These are phyloP conservation scores for Morpho achilles DNA, from an alignment of 2,888 invertebrate genomes.

Conservation along the genomic window DNA sequence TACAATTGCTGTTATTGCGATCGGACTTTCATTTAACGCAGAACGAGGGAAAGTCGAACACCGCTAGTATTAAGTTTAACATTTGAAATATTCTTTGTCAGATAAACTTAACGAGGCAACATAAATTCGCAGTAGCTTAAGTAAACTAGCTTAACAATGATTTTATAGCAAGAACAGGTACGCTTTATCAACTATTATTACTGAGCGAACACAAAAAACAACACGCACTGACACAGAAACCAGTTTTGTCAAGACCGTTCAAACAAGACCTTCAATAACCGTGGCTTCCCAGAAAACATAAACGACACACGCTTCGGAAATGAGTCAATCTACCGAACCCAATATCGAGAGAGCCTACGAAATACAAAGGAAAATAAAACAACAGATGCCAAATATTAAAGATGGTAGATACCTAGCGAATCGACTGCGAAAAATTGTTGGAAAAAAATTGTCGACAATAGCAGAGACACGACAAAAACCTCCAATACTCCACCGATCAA, in stretches of 20 bases:
- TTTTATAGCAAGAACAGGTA: neutral
- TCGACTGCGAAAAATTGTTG: constrained; percentile 10
- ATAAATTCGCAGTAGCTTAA: too few species aligned
- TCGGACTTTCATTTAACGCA: constrained; percentile 15
- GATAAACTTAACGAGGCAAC: too few species aligned
- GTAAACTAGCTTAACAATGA: too few species aligned
- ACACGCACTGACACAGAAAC: constrained; percentile 19
- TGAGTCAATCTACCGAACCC: constrained; percentile 23
- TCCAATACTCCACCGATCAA: constrained; percentile 48
- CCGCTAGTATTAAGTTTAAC: neutral
- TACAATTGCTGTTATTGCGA: constrained; percentile 14
- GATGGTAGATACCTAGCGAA: neutral
- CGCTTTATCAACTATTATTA: neutral
- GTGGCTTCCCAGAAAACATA: constrained; percentile 25
- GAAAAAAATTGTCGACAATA: constrained; percentile 24
- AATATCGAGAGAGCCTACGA: constrained; percentile 13
- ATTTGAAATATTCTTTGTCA: too few species aligned
- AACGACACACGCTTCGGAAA: constrained; percentile 20
- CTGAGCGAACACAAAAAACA: constrained; percentile 13
- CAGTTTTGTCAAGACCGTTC: constrained; percentile 20
- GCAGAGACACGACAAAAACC: constrained; percentile 21
- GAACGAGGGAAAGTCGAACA: constrained; percentile 8
- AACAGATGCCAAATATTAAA: neutral
- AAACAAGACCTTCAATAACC: constrained; percentile 22
- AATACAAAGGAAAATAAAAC: constrained; percentile 3